Conservation (phyloP, 2,888 invertebrate species). For the Acronicta leporina region DNA sequence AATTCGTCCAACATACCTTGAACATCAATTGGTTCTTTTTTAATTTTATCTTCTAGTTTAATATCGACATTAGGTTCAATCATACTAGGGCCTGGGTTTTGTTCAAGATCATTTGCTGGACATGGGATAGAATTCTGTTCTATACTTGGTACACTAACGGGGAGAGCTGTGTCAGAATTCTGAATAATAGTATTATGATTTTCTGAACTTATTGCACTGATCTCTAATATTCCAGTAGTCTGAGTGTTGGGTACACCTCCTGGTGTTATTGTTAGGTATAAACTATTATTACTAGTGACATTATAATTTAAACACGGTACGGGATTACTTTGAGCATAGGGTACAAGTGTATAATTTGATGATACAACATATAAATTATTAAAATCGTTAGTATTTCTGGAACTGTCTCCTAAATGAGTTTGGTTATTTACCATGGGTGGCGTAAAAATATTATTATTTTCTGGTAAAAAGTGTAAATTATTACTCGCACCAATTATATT, state of each 20-base stretch:
- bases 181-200: not conserved
- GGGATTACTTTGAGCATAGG: not conserved
- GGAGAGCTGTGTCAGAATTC: not conserved
- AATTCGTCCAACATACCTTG: slow-evolving; percentile 60
- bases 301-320: not conserved
- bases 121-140: not conserved
- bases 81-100: slow-evolving; percentile 9
- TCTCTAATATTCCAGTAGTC: not conserved
- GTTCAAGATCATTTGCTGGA: not conserved
- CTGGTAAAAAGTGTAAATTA: not conserved
- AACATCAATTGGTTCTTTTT: slow-evolving; percentile 39
- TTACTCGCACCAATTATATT: not conserved
- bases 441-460: not conserved
- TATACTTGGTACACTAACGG: not conserved
- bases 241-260: not conserved
- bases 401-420: not conserved
- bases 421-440: not conserved
- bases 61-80: not conserved
- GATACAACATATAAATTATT: not conserved
- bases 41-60: slow-evolving; percentile 6
- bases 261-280: not conserved
- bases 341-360: not conserved
- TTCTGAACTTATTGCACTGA: not conserved
- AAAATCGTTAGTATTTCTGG: not conserved
- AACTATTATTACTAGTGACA: not conserved